Evolutionary conservation across 2,113 vertebrate species (phyloP).

Genomic region (Takifugu flavidus): DNA sequence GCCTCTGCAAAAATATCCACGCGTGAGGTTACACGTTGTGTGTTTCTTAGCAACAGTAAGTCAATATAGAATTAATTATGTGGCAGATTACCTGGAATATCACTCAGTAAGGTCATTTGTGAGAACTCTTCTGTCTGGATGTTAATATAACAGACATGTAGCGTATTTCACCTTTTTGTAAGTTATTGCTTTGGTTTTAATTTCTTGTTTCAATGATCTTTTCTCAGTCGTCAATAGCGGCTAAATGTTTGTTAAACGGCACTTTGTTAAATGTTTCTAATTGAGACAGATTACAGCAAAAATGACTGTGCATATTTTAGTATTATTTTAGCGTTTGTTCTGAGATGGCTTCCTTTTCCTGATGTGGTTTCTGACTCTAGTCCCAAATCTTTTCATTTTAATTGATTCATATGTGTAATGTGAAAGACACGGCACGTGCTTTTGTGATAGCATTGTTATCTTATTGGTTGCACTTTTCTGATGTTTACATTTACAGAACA

Average conservation of each 20-base stretch:
- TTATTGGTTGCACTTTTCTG: too few relatives aligned
- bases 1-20: conserved; percentile 54
- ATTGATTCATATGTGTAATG: too few relatives aligned
- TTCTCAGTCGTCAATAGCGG: not conserved
- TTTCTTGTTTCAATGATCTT: conserved; percentile 14
- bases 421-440: too few relatives aligned
- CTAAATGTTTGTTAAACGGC: not conserved
- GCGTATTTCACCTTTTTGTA: conserved; percentile 29
- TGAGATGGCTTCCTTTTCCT: too few relatives aligned
- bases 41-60: conserved; percentile 74
- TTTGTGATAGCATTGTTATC: too few relatives aligned
- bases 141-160: conserved; percentile 44
- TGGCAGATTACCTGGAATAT: conserved; percentile 66
- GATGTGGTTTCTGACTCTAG: too few relatives aligned
- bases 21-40: conserved; percentile 39
- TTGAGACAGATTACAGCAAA: not conserved
- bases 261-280: not conserved
- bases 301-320: not conserved
- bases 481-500: too few relatives aligned
- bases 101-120: conserved; percentile 61
- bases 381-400: too few relatives aligned
- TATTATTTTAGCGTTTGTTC: not conserved
- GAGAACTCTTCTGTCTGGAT: conserved; percentile 52
- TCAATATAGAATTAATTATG: conserved; percentile 77
- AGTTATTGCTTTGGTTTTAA: conserved; percentile 22